These are phyloP conservation scores for Lasioglossum pauxillum DNA, from an alignment of 2,888 invertebrate species.

Conservation along the genomic window DNA sequence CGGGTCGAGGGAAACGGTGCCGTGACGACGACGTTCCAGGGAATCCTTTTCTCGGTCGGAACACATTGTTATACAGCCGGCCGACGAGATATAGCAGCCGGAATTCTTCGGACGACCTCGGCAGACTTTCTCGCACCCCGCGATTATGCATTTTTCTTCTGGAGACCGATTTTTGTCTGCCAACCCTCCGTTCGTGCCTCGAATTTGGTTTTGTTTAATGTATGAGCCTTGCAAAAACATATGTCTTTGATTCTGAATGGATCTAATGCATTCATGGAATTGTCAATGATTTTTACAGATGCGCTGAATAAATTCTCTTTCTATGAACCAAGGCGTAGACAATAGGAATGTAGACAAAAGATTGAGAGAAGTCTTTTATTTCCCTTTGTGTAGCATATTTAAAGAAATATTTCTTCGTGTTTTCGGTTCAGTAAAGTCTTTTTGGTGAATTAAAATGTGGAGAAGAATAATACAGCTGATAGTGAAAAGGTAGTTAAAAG, in stretches of 20 bases:
- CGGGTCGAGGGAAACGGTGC: constrained; percentile 53
- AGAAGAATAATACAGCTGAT: neutral
- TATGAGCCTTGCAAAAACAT: neutral
- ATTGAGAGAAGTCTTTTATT: too few relatives aligned
- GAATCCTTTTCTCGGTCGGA: constrained; percentile 8
- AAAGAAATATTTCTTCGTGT: too few relatives aligned
- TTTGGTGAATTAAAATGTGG: neutral
- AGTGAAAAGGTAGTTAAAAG: neutral
- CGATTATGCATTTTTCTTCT: neutral
- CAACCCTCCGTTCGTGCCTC: neutral
- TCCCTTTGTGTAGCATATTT: too few relatives aligned
- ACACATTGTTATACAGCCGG: neutral
- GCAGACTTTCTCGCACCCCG: neutral
- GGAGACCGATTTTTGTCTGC: neutral
- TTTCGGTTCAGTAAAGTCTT: too few relatives aligned
- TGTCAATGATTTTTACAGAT: neutral
- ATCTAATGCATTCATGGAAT: neutral
- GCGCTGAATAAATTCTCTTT: too few relatives aligned
- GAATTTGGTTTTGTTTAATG: neutral
- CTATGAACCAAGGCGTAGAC: too few relatives aligned
- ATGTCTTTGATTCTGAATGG: neutral
- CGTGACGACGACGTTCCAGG: constrained; percentile 29
- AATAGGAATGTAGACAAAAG: too few relatives aligned
- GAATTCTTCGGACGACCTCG: neutral
- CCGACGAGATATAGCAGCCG: neutral